These are phyloP conservation scores for Esperia sulphurella DNA, from an alignment of 2,888 invertebrate genomes.

Conservation along the genomic window DNA sequence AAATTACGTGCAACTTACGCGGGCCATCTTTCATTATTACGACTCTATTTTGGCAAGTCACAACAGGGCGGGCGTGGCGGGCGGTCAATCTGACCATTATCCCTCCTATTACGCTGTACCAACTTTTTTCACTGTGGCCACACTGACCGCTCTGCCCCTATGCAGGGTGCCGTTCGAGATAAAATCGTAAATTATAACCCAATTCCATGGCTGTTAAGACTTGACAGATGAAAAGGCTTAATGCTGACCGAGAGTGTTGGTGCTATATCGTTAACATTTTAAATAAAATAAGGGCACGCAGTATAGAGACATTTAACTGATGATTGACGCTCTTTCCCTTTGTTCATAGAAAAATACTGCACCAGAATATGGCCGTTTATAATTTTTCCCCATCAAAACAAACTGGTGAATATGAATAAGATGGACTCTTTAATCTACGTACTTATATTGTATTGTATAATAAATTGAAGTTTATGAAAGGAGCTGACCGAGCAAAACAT, in stretches of 20 bases:
- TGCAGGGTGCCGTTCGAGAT: conserved; percentile 67
- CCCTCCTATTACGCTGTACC: conserved; percentile 47
- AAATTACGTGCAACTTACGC: conserved; percentile 69
- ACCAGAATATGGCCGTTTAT: background rate
- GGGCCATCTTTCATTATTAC: conserved; percentile 73
- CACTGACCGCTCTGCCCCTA: conserved; percentile 72
- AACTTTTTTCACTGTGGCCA: conserved; percentile 61
- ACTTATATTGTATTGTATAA: no score
- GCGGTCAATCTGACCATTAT: conserved; percentile 60
- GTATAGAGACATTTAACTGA: conserved; percentile 52
- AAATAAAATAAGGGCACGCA: conserved; percentile 63
- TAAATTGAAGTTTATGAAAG: no score
- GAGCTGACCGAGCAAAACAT: no score
- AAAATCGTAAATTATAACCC: conserved; percentile 79
- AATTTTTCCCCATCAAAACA: no score
- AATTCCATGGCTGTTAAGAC: conserved; percentile 74
- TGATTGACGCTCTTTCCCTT: conserved; percentile 46
- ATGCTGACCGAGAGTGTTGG: conserved; percentile 54
- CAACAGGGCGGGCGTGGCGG: conserved; percentile 67
- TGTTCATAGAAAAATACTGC: background rate
- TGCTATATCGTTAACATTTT: conserved; percentile 68
- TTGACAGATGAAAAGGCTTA: conserved; percentile 78
- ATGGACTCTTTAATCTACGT: no score
- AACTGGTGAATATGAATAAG: no score
- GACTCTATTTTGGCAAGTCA: conserved; percentile 76